These are phyloP conservation scores for Tetranychus piercei DNA, from an alignment of 2,888 invertebrate species.

Conservation along the genomic window DNA sequence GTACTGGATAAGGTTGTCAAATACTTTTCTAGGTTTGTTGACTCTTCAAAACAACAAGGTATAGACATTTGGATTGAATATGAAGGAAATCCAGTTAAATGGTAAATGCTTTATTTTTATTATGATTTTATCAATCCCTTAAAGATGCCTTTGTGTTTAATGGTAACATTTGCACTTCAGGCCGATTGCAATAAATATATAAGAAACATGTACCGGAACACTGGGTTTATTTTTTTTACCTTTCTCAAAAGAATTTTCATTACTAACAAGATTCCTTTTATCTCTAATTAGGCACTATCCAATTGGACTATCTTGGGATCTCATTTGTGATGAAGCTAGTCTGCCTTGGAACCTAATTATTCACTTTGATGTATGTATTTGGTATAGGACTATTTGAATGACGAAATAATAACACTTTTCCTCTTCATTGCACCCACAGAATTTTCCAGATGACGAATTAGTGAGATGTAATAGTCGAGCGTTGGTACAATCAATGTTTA, in stretches of 20 bases:
- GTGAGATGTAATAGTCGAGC: slow-evolving; percentile 52
- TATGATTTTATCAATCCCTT: no score
- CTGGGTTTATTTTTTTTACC: no score
- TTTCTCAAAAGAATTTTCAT: no score
- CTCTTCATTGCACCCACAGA: slow-evolving; percentile 38
- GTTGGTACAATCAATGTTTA: slow-evolving; percentile 74
- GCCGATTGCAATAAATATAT: no score
- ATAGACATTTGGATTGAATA: slow-evolving; percentile 80
- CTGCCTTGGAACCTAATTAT: slow-evolving; percentile 85
- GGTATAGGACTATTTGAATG: neutral
- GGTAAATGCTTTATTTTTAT: slow-evolving; percentile 36
- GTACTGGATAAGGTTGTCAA: slow-evolving; percentile 83
- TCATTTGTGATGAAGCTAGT: slow-evolving; percentile 47
- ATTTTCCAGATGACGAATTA: slow-evolving; percentile 75
- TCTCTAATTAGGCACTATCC: slow-evolving; percentile 41
- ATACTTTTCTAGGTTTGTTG: slow-evolving; percentile 64
- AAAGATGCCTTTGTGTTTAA: no score
- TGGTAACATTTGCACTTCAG: no score
- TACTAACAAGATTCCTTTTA: neutral
- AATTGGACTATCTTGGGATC: slow-evolving; percentile 73
- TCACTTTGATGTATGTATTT: slow-evolving; percentile 45
- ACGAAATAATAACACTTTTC: slow-evolving; percentile 26
- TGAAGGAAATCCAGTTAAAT: slow-evolving; percentile 73
- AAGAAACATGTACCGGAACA: no score
- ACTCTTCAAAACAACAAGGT: slow-evolving; percentile 56